These are phyloP conservation scores for Accipiter virgatus DNA, from an alignment of 2,113 vertebrate species.

Conservation along the genomic window DNA sequence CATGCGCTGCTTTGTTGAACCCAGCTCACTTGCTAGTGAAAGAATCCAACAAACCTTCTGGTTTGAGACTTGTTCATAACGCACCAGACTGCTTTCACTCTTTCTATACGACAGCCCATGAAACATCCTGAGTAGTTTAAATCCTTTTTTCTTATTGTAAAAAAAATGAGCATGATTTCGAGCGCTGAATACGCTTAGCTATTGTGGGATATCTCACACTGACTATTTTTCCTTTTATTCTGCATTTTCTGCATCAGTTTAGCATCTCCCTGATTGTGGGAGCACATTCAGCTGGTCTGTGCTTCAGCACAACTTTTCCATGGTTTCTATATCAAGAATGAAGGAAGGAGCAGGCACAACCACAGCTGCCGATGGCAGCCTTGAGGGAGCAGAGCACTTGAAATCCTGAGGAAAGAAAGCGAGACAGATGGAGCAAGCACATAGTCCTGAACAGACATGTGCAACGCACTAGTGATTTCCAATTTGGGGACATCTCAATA, in stretches of 20 bases:
- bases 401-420: not conserved
- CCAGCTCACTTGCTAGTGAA: not conserved
- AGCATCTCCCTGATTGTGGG: not conserved
- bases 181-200: rapidly evolving
- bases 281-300: not conserved
- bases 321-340: not conserved
- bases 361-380: not conserved
- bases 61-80: not conserved
- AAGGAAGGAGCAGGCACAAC: not conserved
- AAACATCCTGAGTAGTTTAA: not conserved
- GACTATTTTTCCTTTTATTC: not conserved
- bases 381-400: not conserved
- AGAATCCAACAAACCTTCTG: not conserved
- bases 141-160: not conserved
- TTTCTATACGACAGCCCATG: not conserved
- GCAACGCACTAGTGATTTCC: not conserved
- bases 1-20: not conserved
- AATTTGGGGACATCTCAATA: not conserved
- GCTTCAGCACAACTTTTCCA: not conserved
- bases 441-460: not conserved
- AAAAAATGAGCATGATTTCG: not conserved
- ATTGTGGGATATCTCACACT: not conserved
- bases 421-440: not conserved
- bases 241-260: not conserved
- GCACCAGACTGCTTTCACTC: not conserved